Conservation (phyloP, 2,797 vertebrate genomes). For the Eulemur mongoz region DNA sequence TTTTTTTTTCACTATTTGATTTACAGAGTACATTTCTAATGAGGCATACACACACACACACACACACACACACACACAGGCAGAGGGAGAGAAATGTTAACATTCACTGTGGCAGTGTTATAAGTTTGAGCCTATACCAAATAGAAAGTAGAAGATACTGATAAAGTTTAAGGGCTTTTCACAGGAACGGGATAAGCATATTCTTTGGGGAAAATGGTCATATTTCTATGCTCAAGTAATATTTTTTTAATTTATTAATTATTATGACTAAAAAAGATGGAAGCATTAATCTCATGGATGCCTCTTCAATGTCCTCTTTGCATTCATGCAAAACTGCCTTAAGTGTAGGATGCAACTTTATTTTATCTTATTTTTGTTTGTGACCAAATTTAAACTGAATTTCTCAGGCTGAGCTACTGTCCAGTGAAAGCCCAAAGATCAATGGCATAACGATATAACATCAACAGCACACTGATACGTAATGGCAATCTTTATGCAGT, state of each 20-base stretch:
- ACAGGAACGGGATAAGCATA: neutral
- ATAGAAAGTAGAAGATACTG: neutral
- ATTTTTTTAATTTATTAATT: neutral
- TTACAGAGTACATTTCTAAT: neutral
- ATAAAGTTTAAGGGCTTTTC: neutral
- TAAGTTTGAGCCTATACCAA: neutral
- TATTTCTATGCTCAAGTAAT: neutral
- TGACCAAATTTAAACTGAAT: neutral
- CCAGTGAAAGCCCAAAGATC: neutral
- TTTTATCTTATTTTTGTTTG: constrained; percentile 26
- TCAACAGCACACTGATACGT: neutral
- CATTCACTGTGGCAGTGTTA: neutral
- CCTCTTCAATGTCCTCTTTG: neutral
- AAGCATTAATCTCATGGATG: neutral
- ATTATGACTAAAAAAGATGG: neutral
- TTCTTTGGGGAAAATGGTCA: neutral
- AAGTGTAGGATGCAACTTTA: neutral
- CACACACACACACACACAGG: neutral
- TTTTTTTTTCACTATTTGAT: neutral
- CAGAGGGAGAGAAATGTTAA: neutral
- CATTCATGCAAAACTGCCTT: neutral
- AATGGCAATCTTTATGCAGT: neutral
- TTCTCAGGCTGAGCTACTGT: neutral
- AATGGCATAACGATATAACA: neutral
- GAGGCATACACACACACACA: neutral